Conservation (phyloP, 2,888 invertebrate genomes). For the Lobophora halterata region DNA sequence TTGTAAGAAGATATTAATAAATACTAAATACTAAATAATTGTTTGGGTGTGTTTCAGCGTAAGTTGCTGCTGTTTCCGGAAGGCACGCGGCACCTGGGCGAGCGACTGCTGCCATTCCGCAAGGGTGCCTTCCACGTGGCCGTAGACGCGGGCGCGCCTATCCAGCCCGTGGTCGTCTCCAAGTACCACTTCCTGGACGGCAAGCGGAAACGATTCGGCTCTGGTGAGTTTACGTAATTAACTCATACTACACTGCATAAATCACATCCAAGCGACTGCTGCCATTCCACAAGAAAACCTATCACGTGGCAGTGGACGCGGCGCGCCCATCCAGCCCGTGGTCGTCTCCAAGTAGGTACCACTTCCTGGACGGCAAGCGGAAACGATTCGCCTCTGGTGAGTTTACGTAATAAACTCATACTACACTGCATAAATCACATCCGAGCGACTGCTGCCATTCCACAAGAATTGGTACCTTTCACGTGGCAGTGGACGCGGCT, state of each 20-base stretch:
- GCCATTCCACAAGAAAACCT: too few species aligned
- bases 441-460: conserved; percentile 90
- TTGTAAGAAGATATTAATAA: too few species aligned
- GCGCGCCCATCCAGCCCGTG: too few species aligned
- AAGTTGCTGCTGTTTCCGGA: conserved; percentile 95
- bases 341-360: too few species aligned
- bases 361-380: too few species aligned
- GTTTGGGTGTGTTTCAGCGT: conserved; percentile 70
- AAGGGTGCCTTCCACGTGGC: conserved; percentile 98
- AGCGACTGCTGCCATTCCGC: conserved; percentile 92
- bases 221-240: conserved; percentile 69
- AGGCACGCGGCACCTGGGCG: conserved; percentile 91
- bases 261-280: too few species aligned
- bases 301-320: too few species aligned
- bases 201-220: conserved; percentile 82
- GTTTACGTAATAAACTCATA: too few species aligned
- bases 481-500: conserved; percentile 91
- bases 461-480: conserved; percentile 98
- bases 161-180: conserved; percentile 94
- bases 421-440: too few species aligned
- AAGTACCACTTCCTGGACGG: conserved; percentile 87
- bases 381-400: too few species aligned
- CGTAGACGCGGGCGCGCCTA: conserved; percentile 89
- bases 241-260: too few species aligned
- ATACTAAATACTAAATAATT: not conserved